Evolutionary conservation across 2,888 invertebrate species (phyloP).

Genomic region (Watsonalla cultraria): DNA sequence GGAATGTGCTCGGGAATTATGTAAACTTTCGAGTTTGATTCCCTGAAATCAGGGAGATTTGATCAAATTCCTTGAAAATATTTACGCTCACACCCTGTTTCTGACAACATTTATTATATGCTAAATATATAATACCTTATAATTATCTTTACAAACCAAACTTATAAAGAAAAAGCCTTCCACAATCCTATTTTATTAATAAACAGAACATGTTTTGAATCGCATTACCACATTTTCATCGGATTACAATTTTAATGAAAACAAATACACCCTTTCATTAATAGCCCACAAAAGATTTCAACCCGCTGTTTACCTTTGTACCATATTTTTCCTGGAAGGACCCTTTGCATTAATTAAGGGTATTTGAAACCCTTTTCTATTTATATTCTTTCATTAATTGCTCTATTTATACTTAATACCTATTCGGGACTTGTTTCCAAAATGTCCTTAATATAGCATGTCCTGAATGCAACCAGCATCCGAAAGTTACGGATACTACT

Average conservation of each 20-base stretch:
- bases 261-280: neutral
- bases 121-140: no score
- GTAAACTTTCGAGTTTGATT: no score
- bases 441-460: no score
- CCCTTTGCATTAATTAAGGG: neutral
- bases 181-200: neutral
- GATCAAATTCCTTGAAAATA: no score
- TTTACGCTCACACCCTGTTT: no score
- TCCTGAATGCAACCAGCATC: no score
- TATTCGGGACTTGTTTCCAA: no score
- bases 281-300: neutral
- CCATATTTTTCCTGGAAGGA: neutral
- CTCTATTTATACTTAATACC: neutral
- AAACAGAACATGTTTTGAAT: neutral
- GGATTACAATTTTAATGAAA: neutral
- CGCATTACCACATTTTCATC: constrained; percentile 1
- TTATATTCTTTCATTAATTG: neutral
- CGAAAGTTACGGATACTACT: no score
- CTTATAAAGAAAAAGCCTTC: neutral
- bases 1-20: no score
- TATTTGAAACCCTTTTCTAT: neutral
- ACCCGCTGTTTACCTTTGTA: neutral
- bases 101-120: no score
- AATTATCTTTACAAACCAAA: no score
- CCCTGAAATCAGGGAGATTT: no score